Evolutionary conservation across 2,113 vertebrate genomes (phyloP).

Genomic region (Dicaeum eximium): DNA sequence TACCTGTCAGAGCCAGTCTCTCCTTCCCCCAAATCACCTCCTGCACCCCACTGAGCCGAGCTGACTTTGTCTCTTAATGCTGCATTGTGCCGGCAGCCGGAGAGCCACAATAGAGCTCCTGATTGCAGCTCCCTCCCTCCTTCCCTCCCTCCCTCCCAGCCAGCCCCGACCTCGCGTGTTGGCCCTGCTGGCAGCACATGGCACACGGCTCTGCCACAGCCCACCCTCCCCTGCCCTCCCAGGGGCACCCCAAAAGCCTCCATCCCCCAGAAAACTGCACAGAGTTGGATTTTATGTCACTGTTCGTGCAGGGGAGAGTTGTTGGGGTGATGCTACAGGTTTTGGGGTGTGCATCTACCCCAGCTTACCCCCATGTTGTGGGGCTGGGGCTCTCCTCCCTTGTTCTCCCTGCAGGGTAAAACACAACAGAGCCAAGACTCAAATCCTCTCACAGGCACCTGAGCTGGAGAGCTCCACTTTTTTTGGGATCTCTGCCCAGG

Average conservation of each 20-base stretch:
- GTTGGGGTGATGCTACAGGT: not conserved
- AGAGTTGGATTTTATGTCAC: fast-evolving
- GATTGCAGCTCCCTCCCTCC: not conserved
- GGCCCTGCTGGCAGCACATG: not conserved
- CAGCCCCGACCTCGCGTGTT: not conserved
- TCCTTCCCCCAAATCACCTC: not conserved
- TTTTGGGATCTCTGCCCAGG: not conserved
- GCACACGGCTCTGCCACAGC: not conserved
- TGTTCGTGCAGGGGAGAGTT: fast-evolving
- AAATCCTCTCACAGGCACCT: not conserved
- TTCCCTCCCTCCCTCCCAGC: not conserved
- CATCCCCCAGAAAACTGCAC: not conserved
- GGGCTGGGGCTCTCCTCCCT: not conserved
- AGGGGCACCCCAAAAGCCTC: not conserved
- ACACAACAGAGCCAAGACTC: not conserved
- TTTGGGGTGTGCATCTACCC: not conserved
- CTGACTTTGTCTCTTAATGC: not conserved
- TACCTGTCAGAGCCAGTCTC: not conserved
- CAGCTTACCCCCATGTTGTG: fast-evolving
- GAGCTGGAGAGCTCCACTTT: not conserved
- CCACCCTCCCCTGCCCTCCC: not conserved
- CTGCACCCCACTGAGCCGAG: not conserved
- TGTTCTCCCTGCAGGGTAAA: not conserved
- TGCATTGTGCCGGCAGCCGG: not conserved
- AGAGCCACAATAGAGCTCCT: not conserved